Evolutionary conservation across 2,888 invertebrate species (phyloP), one percentile per base, ranked within the genome.

Genomic region (Pristionchus mayeri): DNA sequence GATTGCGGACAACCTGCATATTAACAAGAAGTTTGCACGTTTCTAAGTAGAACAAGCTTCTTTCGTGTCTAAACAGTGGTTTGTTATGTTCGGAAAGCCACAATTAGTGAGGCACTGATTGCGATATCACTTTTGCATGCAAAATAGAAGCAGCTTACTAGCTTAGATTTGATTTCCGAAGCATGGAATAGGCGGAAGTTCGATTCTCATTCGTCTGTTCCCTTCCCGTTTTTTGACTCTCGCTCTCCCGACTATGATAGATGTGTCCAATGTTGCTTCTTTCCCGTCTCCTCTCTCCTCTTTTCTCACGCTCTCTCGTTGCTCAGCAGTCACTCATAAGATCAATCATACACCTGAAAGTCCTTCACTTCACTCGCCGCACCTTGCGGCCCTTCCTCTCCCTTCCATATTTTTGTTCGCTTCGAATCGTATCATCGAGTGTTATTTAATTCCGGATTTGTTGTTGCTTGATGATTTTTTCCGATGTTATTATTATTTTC

Each of bases 321-420:
- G 3, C 21, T 30, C 71, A 3, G 34, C 34, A 34, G 71, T 71
- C 71, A 71, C 71, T 71, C 71, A 44, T 44, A 71, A 44, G 71
- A 71, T 71, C 71, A 71, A 71, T 71, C 71, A 71, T 71, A 71
- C n/a, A n/a, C 37, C 63, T 63, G 63, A 63, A 63, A 63, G 63
- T 34, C 63, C 63, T 63, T 34, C 16, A 6, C 27, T 18, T 18
- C 34, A 37, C 63, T 63, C 63, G 3, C n/a, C 16, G 3, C 54
- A n/a, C n/a, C 44, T 44, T 71, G 2, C 24, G 18, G 2, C 44
- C n/a, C 7, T 24, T 24, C 11, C 24, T 18, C 18, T n/a, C n/a
- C 40, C 40, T 44, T 24, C 37, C 3, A 57, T 27, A 27, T 30
- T 60, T 16, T 30, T n/a, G n/a, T 7, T 54, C n/a, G 7, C 4